Evolutionary conservation across 2,113 vertebrate species (phyloP), one percentile per base, ranked within the genome.

Genomic region (Steatornis caripensis): DNA sequence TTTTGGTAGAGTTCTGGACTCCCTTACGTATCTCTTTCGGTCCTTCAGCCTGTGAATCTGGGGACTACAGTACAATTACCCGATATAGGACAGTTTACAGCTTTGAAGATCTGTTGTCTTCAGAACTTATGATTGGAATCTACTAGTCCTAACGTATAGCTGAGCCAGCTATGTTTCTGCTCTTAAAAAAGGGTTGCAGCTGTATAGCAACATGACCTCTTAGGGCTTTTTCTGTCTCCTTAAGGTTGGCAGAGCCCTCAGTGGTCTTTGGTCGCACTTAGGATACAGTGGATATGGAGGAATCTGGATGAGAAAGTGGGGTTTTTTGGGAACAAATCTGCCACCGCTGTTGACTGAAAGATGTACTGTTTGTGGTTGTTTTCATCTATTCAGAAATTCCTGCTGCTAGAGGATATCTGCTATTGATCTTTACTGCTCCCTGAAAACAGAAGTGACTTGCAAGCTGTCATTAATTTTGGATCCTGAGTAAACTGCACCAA

Each of bases 381-480:
- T 92, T 66, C n/a, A 70, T 66, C 55, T 71, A 15, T 61, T 95
- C 62, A 84, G 51, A 84, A 87, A 23, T 64, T 46, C 30, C 68
- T 66, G 58, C 15, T 0, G 0, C 64, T 81, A 75, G 30, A 71
- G 77, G 84, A 17, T 89, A 37, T 84, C 41, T 76, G 54, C 61
- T 84, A 49, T 64, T 87, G 89, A 82, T 91, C 84, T 89, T 75
- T 71, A 34, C 43, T 87, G 43, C 77, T 93, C 36, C 45, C 74
- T 85, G 89, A 84, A 92, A 89, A 78, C 51, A 71, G 76, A 86
- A 92, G 11, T 78, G 60, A 87, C 14, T 48, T 91, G 45, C 84
- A 70, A 84, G 46, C 83, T 62, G 34, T 96, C 94, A 82, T 89
- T 95, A 81, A 87, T 92, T 95, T 82, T 84, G 72, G 84, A 66